Percentiles rank a stretch among this genome's conserved stretches.
Conservation (phyloP, 2,888 invertebrate species). For the Dione vanillae region DNA sequence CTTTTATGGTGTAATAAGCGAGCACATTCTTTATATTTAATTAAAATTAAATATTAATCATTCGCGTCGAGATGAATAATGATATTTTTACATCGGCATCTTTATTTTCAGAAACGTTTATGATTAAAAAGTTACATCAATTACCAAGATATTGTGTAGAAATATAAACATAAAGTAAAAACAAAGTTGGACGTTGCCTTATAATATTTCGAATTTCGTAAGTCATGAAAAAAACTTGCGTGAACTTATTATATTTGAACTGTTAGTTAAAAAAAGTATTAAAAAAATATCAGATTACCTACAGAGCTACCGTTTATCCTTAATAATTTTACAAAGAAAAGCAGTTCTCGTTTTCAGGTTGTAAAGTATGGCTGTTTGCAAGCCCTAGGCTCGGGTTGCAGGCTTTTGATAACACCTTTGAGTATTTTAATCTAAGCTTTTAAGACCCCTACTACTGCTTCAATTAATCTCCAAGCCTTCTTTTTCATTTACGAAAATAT, state of each 20-base stretch:
- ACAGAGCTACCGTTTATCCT: conserved; percentile 17
- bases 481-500: conserved; percentile 40
- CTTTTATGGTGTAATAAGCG: conserved; percentile 35
- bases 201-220: neutral
- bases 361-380: conserved; percentile 27
- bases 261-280: conserved; percentile 25
- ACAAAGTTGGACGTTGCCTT: too few relatives aligned
- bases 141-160: neutral
- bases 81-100: neutral
- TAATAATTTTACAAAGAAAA: conserved; percentile 13
- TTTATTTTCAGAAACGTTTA: conserved; percentile 11
- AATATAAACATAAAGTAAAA: neutral
- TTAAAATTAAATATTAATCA: conserved; percentile 39
- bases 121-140: neutral
- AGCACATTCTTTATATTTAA: conserved; percentile 34
- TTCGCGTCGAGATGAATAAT: conserved; percentile 5
- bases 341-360: conserved; percentile 12
- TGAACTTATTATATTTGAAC: conserved; percentile 31
- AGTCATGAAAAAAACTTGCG: conserved; percentile 20
- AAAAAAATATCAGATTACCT: too few relatives aligned
- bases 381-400: conserved; percentile 45
- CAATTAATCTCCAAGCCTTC: conserved; percentile 53
- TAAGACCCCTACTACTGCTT: conserved; percentile 31
- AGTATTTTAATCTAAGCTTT: conserved; percentile 57
- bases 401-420: conserved; percentile 57